Conservation (phyloP, 1,140 invertebrate genomes). For the Brachionus asplanchnoidis region DNA sequence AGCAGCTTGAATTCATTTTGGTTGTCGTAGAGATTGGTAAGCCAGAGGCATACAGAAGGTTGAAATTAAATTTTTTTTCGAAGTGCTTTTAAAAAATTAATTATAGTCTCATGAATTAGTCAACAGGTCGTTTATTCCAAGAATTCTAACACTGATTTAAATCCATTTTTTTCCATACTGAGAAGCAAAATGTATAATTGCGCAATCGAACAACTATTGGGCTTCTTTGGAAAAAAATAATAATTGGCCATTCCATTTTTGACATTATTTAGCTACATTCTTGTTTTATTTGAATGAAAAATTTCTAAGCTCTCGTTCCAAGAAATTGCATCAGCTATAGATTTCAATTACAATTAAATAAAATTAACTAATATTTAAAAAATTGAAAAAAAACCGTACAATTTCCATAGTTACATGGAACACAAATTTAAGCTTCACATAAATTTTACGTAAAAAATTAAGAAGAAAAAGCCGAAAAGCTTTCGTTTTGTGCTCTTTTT, state of each 20-base stretch:
- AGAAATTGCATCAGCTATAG: background rate
- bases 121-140: background rate
- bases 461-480: constrained; percentile 1
- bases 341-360: constrained; percentile 6
- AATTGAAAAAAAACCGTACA: background rate
- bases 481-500: constrained; percentile 14
- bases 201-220: background rate
- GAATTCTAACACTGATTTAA: background rate
- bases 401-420: constrained; percentile 24
- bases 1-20: background rate
- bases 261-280: background rate
- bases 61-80: background rate
- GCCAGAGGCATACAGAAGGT: background rate
- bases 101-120: background rate
- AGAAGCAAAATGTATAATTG: background rate
- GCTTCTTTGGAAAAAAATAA: background rate
- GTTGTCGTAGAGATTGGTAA: background rate
- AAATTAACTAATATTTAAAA: constrained; percentile 36
- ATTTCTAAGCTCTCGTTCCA: background rate
- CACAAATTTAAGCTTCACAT: constrained; percentile 24
- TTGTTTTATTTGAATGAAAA: background rate
- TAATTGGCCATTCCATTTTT: background rate
- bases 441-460: constrained; percentile 11
- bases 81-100: background rate
- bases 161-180: background rate